These are phyloP conservation scores for Paracyclopina nana DNA, from an alignment of 1,140 invertebrate species.

Conservation along the genomic window DNA sequence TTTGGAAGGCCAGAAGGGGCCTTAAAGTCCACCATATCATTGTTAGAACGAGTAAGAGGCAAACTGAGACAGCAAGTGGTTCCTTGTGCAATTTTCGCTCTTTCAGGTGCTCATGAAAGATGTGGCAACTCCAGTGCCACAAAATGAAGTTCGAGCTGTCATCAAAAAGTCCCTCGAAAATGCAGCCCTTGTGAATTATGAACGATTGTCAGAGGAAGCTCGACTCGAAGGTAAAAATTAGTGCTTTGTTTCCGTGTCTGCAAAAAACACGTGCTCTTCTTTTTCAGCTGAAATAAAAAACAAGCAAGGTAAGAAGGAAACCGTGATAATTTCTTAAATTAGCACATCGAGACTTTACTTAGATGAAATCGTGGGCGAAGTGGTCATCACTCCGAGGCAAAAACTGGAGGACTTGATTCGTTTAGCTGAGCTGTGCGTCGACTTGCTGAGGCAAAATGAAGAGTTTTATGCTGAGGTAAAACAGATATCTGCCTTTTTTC, in stretches of 20 bases:
- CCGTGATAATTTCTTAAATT: background rate
- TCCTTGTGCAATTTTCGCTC: background rate
- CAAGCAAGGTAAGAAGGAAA: conserved; percentile 4
- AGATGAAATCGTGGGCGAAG: conserved; percentile 61
- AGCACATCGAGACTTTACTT: conserved; percentile 15
- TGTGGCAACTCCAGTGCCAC: conserved; percentile 84
- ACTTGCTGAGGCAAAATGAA: conserved; percentile 95
- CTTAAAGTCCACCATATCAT: conserved; percentile 81
- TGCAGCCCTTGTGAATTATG: conserved; percentile 93
- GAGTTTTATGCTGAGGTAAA: conserved; percentile 98
- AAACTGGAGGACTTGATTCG: conserved; percentile 93
- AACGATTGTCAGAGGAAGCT: conserved; percentile 79
- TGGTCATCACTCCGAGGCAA: conserved; percentile 50
- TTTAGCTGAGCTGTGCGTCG: conserved; percentile 90
- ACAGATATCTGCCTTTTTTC: no score
- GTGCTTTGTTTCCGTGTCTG: background rate
- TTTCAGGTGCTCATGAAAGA: conserved; percentile 85
- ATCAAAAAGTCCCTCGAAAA: conserved; percentile 94
- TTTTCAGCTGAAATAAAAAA: conserved; percentile 14
- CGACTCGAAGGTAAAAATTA: conserved; percentile 71
- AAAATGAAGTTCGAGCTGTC: conserved; percentile 83
- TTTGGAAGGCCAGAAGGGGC: conserved; percentile 95
- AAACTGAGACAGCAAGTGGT: conserved; percentile 4
- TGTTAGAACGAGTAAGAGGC: conserved; percentile 61
- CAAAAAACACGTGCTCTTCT: background rate